These are phyloP conservation scores for Mimachlamys varia DNA, from an alignment of 2,888 invertebrate species.

Conservation along the genomic window DNA sequence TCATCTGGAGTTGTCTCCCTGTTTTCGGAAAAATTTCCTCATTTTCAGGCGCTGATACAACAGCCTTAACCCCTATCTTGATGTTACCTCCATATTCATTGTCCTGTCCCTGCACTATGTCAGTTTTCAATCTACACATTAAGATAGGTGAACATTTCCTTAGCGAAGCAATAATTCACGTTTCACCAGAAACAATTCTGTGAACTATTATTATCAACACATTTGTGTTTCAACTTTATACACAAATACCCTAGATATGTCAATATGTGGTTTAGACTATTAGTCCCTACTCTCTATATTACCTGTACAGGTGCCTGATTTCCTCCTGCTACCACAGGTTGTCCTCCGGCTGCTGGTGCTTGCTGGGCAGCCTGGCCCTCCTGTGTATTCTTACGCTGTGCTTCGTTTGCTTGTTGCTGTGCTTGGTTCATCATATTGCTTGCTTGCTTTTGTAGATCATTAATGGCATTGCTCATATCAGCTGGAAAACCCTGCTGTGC, in stretches of 20 bases:
- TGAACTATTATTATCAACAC: too few species aligned
- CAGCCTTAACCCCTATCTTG: too few species aligned
- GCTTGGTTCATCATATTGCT: conserved; percentile 38
- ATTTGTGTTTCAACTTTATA: too few species aligned
- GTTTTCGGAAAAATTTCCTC: neutral
- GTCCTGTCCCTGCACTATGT: neutral
- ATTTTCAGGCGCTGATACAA: neutral
- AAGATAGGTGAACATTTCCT: too few species aligned
- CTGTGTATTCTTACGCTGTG: neutral
- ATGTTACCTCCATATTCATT: neutral
- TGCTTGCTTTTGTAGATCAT: conserved; percentile 56
- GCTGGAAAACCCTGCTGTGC: conserved; percentile 44
- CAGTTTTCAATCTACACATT: too few species aligned
- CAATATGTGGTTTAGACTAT: neutral
- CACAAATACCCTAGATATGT: neutral
- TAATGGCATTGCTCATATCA: conserved; percentile 50
- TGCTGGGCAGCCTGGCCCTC: neutral
- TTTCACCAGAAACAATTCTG: too few species aligned
- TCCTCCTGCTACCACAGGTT: conserved; percentile 1
- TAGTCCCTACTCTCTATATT: neutral
- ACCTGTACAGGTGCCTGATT: conserved; percentile 4
- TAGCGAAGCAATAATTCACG: too few species aligned
- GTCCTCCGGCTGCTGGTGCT: conserved; percentile 36
- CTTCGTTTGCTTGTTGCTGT: conserved; percentile 46
- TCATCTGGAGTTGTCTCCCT: neutral